phyloP scores from a whole-genome alignment of 2,888 invertebrate species.

The Sepiola atlantica region DNA sequence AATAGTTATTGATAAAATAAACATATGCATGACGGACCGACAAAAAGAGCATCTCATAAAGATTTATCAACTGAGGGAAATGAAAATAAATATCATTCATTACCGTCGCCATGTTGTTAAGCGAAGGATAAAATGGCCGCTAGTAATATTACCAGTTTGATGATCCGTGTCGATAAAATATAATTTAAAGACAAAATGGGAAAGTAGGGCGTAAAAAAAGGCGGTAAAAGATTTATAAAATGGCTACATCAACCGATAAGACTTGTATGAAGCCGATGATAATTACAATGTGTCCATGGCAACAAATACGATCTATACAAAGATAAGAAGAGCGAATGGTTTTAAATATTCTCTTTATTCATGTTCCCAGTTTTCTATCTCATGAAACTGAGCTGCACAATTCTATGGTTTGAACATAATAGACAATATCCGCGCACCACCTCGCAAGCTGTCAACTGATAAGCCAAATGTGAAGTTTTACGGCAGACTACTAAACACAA shows the following conservation, averaged over 20 bases:
- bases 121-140: neutral
- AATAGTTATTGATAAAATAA: too few relatives aligned
- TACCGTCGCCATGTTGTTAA: neutral
- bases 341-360: neutral
- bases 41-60: too few relatives aligned
- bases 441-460: neutral
- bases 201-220: neutral
- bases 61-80: too few relatives aligned
- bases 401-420: neutral
- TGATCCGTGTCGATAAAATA: neutral
- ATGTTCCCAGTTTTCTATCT: neutral
- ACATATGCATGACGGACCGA: too few relatives aligned
- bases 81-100: too few relatives aligned
- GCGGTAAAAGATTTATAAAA: neutral
- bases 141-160: neutral
- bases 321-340: neutral
- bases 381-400: neutral
- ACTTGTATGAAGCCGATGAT: neutral
- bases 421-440: neutral
- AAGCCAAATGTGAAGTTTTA: neutral
- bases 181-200: neutral
- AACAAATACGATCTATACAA: neutral
- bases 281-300: slow-evolving; percentile 4
- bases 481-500: too few relatives aligned
- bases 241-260: neutral